phyloP scores from a whole-genome alignment of 2,888 invertebrate genomes.

The Pogonocherus hispidulus region DNA sequence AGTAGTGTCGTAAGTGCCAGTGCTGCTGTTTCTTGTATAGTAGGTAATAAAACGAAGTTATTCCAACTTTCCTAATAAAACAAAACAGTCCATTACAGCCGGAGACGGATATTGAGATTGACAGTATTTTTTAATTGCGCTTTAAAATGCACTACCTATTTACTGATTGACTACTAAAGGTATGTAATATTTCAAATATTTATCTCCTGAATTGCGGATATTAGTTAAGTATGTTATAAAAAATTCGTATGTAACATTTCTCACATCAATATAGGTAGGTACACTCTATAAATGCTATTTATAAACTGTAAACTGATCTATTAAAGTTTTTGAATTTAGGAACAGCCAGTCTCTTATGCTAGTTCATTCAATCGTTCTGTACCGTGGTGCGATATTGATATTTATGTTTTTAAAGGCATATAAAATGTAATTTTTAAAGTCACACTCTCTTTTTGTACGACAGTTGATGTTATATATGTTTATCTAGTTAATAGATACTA shows the following conservation, averaged over 20 bases:
- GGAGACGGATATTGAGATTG: too few species aligned
- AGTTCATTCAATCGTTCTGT: conserved; percentile 37
- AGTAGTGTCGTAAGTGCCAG: neutral
- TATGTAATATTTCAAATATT: conserved; percentile 21
- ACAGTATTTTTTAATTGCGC: too few species aligned
- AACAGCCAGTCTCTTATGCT: conserved; percentile 38
- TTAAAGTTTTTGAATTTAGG: conserved; percentile 40
- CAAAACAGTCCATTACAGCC: neutral
- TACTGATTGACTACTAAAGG: too few species aligned
- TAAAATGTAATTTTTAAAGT: conserved; percentile 8
- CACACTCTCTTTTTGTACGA: too few species aligned
- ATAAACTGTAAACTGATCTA: conserved; percentile 40
- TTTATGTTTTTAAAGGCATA: conserved; percentile 14
- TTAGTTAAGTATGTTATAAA: conserved; percentile 12
- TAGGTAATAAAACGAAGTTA: too few species aligned
- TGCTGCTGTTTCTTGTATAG: too few species aligned
- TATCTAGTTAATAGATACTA: too few species aligned
- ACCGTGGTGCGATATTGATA: neutral
- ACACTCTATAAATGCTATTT: conserved; percentile 48
- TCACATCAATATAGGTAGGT: conserved; percentile 23
- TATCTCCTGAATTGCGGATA: conserved; percentile 5
- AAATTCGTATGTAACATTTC: neutral
- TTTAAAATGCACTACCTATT: too few species aligned
- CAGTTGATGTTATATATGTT: too few species aligned
- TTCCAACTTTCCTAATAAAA: too few species aligned